These are phyloP conservation scores for Drosophila azteca DNA, from an alignment of 1,140 invertebrate species.

Conservation along the genomic window DNA sequence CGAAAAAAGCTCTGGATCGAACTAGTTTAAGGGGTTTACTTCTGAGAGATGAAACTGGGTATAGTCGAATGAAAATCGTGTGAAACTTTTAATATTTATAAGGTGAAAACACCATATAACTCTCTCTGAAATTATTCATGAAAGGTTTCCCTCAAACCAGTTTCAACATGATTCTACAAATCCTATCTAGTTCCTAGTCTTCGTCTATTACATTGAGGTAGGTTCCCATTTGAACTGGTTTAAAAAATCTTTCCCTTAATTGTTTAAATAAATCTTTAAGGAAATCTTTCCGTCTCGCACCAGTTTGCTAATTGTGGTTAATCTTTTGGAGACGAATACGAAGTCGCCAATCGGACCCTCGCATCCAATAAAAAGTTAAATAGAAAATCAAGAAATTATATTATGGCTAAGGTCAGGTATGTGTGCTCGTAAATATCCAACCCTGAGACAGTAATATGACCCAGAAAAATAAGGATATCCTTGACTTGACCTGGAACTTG, in stretches of 20 bases:
- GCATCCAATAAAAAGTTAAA: constrained; percentile 4
- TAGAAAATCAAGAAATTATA: neutral
- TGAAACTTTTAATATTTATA: no score
- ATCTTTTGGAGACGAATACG: constrained; percentile 6
- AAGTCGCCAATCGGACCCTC: neutral
- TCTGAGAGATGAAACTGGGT: neutral
- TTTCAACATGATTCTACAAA: no score
- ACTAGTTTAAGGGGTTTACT: no score
- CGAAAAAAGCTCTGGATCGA: no score
- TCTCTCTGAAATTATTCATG: neutral
- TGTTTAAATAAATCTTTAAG: constrained; percentile 29
- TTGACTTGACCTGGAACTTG: constrained; percentile 28
- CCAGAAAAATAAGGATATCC: constrained; percentile 6
- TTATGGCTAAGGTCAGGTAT: constrained; percentile 34
- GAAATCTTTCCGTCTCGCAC: constrained; percentile 63
- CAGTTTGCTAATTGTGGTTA: constrained; percentile 55
- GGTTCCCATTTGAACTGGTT: constrained; percentile 13
- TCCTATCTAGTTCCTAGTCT: neutral
- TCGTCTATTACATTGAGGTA: constrained; percentile 20
- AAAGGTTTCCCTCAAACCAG: neutral
- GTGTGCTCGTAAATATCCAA: neutral
- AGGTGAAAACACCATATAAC: no score
- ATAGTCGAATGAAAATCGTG: no score
- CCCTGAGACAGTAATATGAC: constrained; percentile 4
- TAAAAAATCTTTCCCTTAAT: constrained; percentile 32